Evolutionary conservation across 2,888 invertebrate genomes (phyloP), one percentile per base, ranked within the genome.

Genomic region (Ophioninae sp.): DNA sequence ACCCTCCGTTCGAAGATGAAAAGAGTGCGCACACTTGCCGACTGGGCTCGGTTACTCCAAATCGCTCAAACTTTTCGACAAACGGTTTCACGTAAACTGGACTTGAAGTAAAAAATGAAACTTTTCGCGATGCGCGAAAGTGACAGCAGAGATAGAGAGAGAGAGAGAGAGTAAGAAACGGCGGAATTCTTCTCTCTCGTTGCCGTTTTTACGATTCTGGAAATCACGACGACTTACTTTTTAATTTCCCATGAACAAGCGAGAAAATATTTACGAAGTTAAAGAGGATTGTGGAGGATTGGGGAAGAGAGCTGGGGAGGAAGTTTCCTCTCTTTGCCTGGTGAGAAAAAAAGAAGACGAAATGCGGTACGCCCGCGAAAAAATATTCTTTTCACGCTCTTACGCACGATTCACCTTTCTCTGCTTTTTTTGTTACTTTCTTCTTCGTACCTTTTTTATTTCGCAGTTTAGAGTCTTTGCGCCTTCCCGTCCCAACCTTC

Each of bases 401-500:
- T 80, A 85, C 83, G 85, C 81, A 82, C 77, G 81, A 78, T 81
- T 79, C 85, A 75, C 81, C 78, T 68, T 73, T 10, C 61, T 58
- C 44, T 64, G 39, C 39, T 59, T 65, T 63, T 59, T 68, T 64
- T 44, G 71, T 51, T 37, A 56, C 65, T 67, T 44, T 71, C 37
- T 68, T 41, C 10, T 59, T 68, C 30, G 1, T 3, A 30, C 30
- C 10, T 59, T 68, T 67, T 61, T 59, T 65, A 41, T 23, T 63
- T 69, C 58, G 41, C 82, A 63, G 72, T 74, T 68, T 72, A 63
- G 44, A 69, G 59, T 63, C 72, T 69, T 75, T 69, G 77, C 79
- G 65, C 23, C 64, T 65, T 56, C 63, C 67, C 56, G 64, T 85
- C 85, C 86, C 86, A 80, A 86, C 86, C 85, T 85, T 76, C 83